A percentile compares a stretch with the other conserved stretches of the same genome.
Evolutionary conservation across 2,888 invertebrate genomes (phyloP).

Genomic region (Agonopterix arenella): DNA sequence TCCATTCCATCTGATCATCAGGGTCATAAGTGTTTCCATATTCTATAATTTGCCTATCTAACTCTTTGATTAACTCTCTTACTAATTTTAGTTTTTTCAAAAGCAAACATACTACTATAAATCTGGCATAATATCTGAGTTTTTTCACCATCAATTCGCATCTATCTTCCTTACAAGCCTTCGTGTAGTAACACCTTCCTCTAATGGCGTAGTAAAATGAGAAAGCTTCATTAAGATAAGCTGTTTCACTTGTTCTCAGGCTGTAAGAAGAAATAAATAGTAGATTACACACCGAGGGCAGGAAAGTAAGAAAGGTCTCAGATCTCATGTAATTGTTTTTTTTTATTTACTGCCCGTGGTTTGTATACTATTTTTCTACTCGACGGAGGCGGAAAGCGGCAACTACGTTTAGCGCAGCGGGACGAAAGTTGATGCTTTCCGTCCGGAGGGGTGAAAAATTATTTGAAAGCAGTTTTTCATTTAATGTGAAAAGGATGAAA

Average conservation of each 20-base stretch:
- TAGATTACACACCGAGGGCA: too few species aligned
- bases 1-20: conserved; percentile 98
- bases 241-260: conserved; percentile 96
- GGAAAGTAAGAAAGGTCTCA: too few species aligned
- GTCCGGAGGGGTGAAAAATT: too few species aligned
- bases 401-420: too few species aligned
- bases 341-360: too few species aligned
- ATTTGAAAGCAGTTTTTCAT: too few species aligned
- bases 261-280: conserved; percentile 70
- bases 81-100: conserved; percentile 96
- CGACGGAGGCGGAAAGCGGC: too few species aligned
- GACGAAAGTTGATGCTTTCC: too few species aligned
- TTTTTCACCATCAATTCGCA: conserved; percentile 98
- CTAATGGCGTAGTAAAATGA: conserved; percentile 97
- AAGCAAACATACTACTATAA: conserved; percentile 96
- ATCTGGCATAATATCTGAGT: conserved; percentile 94
- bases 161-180: conserved; percentile 94
- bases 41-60: conserved; percentile 95
- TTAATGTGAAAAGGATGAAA: too few species aligned
- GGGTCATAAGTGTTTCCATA: conserved; percentile 97
- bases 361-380: too few species aligned
- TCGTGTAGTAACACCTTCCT: conserved; percentile 94
- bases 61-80: conserved; percentile 92
- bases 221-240: conserved; percentile 96
- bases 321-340: too few species aligned